Base-by-base conservation (phyloP, 2,888 invertebrate genomes). In the Amphipoea lucens region DNA sequence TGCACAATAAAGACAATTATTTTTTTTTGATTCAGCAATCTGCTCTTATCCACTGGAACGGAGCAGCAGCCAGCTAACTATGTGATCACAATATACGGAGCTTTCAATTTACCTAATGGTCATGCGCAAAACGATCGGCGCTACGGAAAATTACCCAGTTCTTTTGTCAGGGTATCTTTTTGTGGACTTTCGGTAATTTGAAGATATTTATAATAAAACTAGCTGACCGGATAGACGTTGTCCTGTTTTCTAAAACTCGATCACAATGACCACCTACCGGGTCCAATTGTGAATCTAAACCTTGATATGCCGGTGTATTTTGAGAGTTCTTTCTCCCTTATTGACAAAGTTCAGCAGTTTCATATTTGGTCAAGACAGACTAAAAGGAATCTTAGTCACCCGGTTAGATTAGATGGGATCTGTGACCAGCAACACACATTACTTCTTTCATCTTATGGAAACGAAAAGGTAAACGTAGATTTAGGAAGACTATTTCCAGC, bases 31-130 rank as follows among this genome's bases (percentile, higher is more conserved):
- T 71, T 36, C 94, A 98, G 98, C 66, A 98, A 98, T 92, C 95
- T 98, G 48, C 95, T 98, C 36, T 93, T 98, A 48, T 98, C 98
- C 0, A 97, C 97, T 69, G 97, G 97, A 1, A 92, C 92, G 0
- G 97, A 97, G 82, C 95, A 97, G 78, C 97, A 97, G 87, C 94
- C 94, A 90, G 96, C 97, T 0, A 97, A 97, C 68, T 98, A 97
- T 87, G 90, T 95, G n/a, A 95, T 98, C 67, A 97, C 97, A 5
- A 92, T 98, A 51, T 97, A 97, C 83, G 95, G 95, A 11, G 98
- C 97, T 0, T 94, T 96, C 60, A 94, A 96, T 76, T 85, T 95
- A 0, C 95, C 95, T 14, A 95, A 92, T 6, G 48, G 79, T 1
- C 89, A 89, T 4, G 77, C 81, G 4, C 90, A 92, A 67, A 87